Conservation (phyloP, 2,797 vertebrate genomes). For the Lagodon rhomboides region DNA sequence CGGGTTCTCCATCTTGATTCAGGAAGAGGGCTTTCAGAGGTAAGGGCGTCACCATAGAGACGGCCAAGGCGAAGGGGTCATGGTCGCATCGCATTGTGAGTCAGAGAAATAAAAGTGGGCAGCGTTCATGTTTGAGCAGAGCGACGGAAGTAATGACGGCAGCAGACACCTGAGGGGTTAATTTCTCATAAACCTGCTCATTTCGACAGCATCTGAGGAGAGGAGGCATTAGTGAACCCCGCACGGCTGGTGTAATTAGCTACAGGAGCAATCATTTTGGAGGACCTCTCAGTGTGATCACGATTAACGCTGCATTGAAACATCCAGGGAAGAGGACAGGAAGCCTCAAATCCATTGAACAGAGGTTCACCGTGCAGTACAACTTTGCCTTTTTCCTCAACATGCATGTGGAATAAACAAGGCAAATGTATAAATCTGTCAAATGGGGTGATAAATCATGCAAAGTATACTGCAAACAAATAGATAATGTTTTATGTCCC, state of each 20-base stretch:
- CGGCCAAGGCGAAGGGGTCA: neutral
- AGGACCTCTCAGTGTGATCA: conserved; percentile 26
- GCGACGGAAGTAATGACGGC: conserved; percentile 5
- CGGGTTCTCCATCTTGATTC: neutral
- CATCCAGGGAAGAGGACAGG: conserved; percentile 32
- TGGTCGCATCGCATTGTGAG: conserved; percentile 14
- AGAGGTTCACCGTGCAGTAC: neutral
- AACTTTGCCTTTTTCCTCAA: neutral
- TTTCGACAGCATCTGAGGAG: neutral
- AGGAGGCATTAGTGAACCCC: conserved; percentile 1
- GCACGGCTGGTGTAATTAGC: conserved; percentile 43
- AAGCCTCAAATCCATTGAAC: neutral
- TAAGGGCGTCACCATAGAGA: conserved; percentile 43
- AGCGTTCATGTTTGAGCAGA: conserved; percentile 7
- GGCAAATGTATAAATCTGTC: neutral
- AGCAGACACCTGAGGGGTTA: conserved; percentile 20
- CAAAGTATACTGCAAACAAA: neutral
- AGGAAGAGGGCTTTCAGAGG: conserved; percentile 13
- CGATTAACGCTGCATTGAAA: conserved; percentile 50
- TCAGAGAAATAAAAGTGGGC: neutral
- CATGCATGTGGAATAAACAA: neutral
- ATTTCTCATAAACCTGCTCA: conserved; percentile 32
- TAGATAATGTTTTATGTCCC: too few relatives aligned
- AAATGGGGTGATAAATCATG: neutral
- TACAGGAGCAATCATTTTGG: conserved; percentile 19